These are phyloP conservation scores for Helogale parvula DNA, from an alignment of 2,113 vertebrate species.

Conservation along the genomic window DNA sequence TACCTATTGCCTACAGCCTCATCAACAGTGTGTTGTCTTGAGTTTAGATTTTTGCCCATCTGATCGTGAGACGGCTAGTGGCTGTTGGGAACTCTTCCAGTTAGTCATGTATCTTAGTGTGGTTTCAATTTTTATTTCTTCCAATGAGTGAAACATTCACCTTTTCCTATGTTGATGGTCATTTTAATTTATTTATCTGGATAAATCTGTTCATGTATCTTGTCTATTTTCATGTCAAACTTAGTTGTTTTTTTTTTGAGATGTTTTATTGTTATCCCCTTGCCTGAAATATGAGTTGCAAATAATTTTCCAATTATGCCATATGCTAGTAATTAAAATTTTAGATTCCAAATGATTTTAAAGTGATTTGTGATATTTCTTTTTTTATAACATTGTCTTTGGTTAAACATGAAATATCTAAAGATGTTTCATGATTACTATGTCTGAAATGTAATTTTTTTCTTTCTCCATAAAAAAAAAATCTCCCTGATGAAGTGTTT, in stretches of 20 bases:
- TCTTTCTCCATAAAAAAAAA: background rate
- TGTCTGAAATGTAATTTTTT: background rate
- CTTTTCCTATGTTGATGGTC: background rate
- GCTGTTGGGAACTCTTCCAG: background rate
- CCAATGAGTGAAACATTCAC: background rate
- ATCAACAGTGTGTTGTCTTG: background rate
- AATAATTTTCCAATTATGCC: background rate
- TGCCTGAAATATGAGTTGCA: background rate
- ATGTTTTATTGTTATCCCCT: background rate
- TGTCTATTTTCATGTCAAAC: background rate
- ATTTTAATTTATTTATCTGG: background rate
- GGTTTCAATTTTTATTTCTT: background rate
- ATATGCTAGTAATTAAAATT: background rate
- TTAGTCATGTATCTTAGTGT: background rate
- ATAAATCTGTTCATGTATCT: background rate
- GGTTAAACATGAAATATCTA: background rate
- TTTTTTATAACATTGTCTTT: background rate
- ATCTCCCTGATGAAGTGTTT: background rate
- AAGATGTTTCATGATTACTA: background rate
- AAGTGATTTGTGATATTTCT: background rate
- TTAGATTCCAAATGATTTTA: background rate
- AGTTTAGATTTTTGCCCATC: background rate
- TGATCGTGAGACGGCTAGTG: background rate
- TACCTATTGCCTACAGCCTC: background rate
- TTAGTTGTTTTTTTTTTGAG: background rate